Conservation (phyloP, 2,888 invertebrate genomes). For the Lithodes maja region DNA sequence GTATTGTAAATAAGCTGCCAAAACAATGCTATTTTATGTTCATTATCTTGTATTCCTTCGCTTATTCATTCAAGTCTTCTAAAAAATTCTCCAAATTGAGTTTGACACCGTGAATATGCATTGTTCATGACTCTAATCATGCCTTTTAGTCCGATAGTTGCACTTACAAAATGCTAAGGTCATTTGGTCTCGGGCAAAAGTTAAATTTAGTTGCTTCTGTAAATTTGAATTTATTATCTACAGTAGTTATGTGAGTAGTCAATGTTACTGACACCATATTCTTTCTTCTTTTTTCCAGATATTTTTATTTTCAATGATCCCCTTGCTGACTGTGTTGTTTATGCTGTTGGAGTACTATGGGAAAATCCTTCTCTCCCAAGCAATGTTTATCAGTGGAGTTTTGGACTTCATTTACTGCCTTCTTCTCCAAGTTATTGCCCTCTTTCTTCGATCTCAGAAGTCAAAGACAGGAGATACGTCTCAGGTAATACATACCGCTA, state of each 20-base stretch:
- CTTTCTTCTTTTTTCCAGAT: constrained; percentile 43
- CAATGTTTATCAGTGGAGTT: constrained; percentile 28
- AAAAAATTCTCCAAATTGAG: no score
- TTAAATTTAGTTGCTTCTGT: no score
- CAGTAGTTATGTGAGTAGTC: no score
- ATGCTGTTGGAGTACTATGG: constrained; percentile 47
- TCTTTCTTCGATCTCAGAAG: constrained; percentile 42
- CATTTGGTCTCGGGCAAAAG: no score
- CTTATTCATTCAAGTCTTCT: no score
- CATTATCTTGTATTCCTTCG: no score
- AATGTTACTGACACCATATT: no score
- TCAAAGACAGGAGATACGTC: constrained; percentile 43
- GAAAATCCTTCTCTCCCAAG: neutral
- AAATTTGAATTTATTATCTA: no score
- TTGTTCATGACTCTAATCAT: no score
- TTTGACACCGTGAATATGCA: no score
- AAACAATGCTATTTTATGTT: no score
- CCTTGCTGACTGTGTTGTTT: constrained; percentile 45
- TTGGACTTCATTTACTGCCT: constrained; percentile 44
- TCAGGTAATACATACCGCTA: constrained; percentile 12
- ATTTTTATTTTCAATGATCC: constrained; percentile 44
- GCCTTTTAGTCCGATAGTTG: neutral
- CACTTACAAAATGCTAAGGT: neutral
- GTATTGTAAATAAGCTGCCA: no score
- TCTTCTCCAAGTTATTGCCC: constrained; percentile 41